Evolutionary conservation across 2,113 vertebrate genomes (phyloP).

Genomic region (Oenanthe oenanthe): DNA sequence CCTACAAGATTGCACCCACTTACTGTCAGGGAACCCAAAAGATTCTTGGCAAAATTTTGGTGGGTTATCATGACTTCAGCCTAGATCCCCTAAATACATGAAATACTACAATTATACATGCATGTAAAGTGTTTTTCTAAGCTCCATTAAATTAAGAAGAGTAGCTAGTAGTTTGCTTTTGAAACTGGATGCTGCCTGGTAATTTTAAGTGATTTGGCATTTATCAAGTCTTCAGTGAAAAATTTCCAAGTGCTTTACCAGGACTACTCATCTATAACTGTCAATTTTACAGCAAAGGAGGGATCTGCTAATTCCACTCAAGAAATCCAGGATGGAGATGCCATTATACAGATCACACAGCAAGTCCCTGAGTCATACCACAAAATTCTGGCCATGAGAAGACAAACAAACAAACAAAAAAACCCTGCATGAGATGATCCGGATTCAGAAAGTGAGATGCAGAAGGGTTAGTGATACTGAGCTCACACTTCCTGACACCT

Average conservation of each 20-base stretch:
- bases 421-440: fast-evolving
- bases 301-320: background rate
- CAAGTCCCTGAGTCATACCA: background rate
- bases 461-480: background rate
- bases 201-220: background rate
- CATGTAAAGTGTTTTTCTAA: background rate
- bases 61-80: background rate
- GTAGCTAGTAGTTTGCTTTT: background rate
- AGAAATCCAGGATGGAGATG: background rate
- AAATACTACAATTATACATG: background rate
- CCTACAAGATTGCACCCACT: background rate
- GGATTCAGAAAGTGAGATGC: background rate
- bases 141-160: background rate
- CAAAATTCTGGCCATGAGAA: background rate
- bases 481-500: background rate
- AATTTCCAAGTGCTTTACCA: background rate
- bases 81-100: background rate
- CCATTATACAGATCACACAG: background rate
- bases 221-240: background rate
- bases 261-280: background rate
- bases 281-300: background rate
- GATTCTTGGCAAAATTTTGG: background rate
- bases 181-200: background rate
- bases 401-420: background rate
- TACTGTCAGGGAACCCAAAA: background rate